Evolutionary conservation across 2,888 invertebrate genomes (phyloP), one percentile per base, ranked within the genome.

Genomic region (Erannis defoliaria): DNA sequence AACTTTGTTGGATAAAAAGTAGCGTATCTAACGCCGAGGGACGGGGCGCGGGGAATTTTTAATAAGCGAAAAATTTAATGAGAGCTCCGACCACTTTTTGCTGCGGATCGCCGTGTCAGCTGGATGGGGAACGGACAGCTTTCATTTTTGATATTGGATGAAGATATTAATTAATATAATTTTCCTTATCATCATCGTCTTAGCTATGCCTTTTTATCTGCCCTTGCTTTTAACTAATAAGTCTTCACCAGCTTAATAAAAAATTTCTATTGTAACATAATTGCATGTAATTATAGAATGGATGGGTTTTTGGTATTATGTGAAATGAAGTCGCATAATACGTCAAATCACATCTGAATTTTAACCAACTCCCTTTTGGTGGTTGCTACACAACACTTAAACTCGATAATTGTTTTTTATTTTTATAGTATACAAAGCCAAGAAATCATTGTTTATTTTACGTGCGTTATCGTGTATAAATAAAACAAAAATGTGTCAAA

Each of bases 61-160:
- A 92, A 92, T 93, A 93, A 93, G 92, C 88, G 90, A 91, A 88
- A 91, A 91, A 92, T 93, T 90, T 93, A 93, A 93, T 93, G 92
- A 92, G 89, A 80, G 77, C 73, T 74, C 80, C 80, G 70, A 78
- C 80, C 80, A 77, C 77, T 77, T 88, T 90, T 88, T 86, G 80
- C 85, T 73, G 78, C 74, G 81, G 83, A 82, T 81, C 79, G 77
- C 77, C 71, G 77, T 79, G 85, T 90, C 89, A 89, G 89, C 82
- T 74, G 70, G 76, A 66, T 59, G 67, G 77, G 77, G 73, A 60
- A 72, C 71, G 74, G 81, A 79, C 77, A 74, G 76, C 76, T 72
- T 76, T 80, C 79, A 74, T 73, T 77, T 74, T 77, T 71, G 70
- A 74, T 75, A 77, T 77, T 76, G 72, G 65, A 73, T 64, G 70